Conservation (phyloP, 2,113 vertebrate species). For the Grus americana region DNA sequence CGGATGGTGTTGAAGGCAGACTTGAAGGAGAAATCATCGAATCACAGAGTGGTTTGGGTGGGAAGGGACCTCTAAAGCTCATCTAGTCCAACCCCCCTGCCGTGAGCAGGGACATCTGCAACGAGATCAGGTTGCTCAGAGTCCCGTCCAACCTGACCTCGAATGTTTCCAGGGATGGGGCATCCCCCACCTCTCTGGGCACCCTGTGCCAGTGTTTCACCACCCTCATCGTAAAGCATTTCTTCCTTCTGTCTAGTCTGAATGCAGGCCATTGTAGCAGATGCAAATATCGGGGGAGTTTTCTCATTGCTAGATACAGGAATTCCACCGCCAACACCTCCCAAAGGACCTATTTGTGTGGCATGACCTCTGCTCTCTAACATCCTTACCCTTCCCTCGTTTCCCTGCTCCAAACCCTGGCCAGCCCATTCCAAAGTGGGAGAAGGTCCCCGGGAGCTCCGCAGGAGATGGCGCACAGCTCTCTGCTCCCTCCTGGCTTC, state of each 20-base stretch:
- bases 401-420: not conserved
- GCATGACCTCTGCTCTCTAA: not conserved
- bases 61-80: too few relatives aligned
- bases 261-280: too few relatives aligned
- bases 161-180: not conserved
- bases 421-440: not conserved
- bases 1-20: not conserved
- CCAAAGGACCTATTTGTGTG: not conserved
- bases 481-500: not conserved
- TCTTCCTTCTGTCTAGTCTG: not conserved
- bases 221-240: not conserved
- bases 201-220: not conserved
- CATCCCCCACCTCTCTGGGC: not conserved
- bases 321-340: not conserved
- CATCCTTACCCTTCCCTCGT: not conserved
- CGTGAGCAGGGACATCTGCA: not conserved
- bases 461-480: not conserved
- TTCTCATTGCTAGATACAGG: not conserved
- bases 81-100: not conserved
- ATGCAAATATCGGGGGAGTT: not conserved
- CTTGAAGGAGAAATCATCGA: not conserved
- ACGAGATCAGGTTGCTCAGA: not conserved
- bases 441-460: not conserved
- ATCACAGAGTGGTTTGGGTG: too few relatives aligned
- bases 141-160: not conserved